A percentile compares a stretch with the other conserved stretches of the same genome.
These are phyloP conservation scores for Onychomys torridus DNA, from an alignment of 2,797 vertebrate genomes.

Conservation along the genomic window DNA sequence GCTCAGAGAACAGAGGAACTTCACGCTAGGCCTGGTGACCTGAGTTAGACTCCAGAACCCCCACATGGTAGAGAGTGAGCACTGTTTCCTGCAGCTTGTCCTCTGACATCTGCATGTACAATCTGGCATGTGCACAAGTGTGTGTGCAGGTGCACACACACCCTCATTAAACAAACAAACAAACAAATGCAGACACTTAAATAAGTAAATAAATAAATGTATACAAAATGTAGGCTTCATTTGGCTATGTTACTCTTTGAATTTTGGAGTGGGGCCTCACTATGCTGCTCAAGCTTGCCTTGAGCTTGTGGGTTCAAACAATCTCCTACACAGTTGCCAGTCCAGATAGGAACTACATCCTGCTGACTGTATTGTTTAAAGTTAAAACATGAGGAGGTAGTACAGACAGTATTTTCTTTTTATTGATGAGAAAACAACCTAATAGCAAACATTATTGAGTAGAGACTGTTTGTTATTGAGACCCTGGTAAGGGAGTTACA, in stretches of 20 bases:
- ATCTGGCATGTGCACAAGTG: background rate
- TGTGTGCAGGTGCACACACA: background rate
- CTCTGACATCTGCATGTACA: background rate
- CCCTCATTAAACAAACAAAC: background rate
- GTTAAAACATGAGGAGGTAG: background rate
- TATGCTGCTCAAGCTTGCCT: background rate
- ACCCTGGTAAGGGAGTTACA: background rate
- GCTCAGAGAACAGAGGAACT: background rate
- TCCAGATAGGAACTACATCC: background rate
- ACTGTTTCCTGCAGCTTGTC: background rate
- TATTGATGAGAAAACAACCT: slow-evolving; percentile 24
- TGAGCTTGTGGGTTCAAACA: background rate
- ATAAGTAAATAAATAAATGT: background rate
- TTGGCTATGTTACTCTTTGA: background rate
- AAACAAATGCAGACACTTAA: background rate
- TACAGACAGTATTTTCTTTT: slow-evolving; percentile 42
- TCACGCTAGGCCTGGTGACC: background rate
- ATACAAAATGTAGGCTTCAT: background rate
- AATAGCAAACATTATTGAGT: background rate
- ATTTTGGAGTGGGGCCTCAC: background rate
- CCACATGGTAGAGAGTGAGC: background rate
- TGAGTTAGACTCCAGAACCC: background rate
- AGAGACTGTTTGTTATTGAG: background rate
- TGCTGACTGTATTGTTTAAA: background rate
- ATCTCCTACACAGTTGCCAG: background rate